A percentile compares a stretch with the other conserved stretches of the same genome.
Conservation (phyloP, 2,888 invertebrate genomes). For the Cheiracanthium punctorium region DNA sequence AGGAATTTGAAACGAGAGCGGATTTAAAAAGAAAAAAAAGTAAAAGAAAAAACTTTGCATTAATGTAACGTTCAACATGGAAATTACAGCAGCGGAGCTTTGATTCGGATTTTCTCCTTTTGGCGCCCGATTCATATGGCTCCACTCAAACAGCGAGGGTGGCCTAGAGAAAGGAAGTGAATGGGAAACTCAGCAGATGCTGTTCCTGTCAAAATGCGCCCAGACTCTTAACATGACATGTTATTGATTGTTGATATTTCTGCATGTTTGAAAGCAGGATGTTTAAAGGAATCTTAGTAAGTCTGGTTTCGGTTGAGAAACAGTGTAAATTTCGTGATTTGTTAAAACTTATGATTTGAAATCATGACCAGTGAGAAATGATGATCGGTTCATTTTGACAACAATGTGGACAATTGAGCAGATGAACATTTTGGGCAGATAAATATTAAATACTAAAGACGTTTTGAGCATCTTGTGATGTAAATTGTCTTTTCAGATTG, state of each 20-base stretch:
- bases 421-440: background rate
- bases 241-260: conserved; percentile 10
- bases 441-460: too few species aligned
- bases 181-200: conserved; percentile 9
- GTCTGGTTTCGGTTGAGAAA: background rate
- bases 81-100: background rate
- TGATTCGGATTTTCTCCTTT: conserved; percentile 6
- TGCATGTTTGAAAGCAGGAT: background rate
- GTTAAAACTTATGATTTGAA: background rate
- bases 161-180: background rate
- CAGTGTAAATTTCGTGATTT: background rate
- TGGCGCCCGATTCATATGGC: conserved; percentile 12
- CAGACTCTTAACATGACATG: conserved; percentile 3
- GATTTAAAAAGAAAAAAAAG: too few species aligned
- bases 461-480: too few species aligned
- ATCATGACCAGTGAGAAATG: background rate
- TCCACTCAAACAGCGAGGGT: background rate
- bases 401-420: background rate
- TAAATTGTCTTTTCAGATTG: too few species aligned
- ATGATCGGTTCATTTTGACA: background rate
- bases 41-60: too few species aligned
- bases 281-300: background rate
- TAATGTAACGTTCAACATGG: too few species aligned
- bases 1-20: too few species aligned
- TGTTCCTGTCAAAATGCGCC: background rate